phyloP scores from a whole-genome alignment of 2,888 invertebrate species.

The Andrena bicolor region DNA sequence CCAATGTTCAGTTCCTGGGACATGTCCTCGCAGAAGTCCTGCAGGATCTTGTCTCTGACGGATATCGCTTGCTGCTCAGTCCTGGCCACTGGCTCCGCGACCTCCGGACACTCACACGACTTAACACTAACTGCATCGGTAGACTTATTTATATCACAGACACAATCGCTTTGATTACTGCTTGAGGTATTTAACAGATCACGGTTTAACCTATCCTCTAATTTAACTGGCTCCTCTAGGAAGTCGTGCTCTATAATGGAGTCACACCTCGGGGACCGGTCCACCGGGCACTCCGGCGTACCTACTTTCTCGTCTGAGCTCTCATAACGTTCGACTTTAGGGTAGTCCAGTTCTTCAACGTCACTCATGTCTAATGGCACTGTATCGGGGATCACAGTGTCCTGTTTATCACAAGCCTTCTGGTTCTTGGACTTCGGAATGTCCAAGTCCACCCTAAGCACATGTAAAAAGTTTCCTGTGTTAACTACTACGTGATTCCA shows the following conservation, averaged over 20 bases:
- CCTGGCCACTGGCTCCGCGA: constrained; percentile 68
- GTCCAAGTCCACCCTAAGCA: constrained; percentile 88
- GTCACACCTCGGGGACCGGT: constrained; percentile 79
- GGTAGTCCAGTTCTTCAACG: constrained; percentile 78
- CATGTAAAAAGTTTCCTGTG: constrained; percentile 94
- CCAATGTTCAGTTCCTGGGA: constrained; percentile 83
- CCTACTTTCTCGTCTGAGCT: constrained; percentile 77
- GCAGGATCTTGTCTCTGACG: constrained; percentile 83
- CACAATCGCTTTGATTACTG: constrained; percentile 80
- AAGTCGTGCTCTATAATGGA: constrained; percentile 75
- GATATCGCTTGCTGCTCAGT: constrained; percentile 78
- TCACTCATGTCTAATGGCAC: constrained; percentile 80
- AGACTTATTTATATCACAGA: constrained; percentile 82
- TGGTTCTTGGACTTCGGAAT: constrained; percentile 78
- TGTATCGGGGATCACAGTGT: constrained; percentile 77
- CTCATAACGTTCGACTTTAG: constrained; percentile 78
- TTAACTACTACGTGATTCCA: constrained; percentile 92
- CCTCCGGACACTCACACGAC: constrained; percentile 77
- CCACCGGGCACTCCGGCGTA: constrained; percentile 73
- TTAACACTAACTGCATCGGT: constrained; percentile 75
- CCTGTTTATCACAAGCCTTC: constrained; percentile 81
- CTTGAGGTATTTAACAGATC: constrained; percentile 78
- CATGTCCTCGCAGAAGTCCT: constrained; percentile 83
- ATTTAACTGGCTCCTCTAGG: constrained; percentile 75
- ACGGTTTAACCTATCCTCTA: constrained; percentile 72